These are phyloP conservation scores for Leucoptera coffeella DNA, from an alignment of 2,888 invertebrate genomes.

Conservation along the genomic window DNA sequence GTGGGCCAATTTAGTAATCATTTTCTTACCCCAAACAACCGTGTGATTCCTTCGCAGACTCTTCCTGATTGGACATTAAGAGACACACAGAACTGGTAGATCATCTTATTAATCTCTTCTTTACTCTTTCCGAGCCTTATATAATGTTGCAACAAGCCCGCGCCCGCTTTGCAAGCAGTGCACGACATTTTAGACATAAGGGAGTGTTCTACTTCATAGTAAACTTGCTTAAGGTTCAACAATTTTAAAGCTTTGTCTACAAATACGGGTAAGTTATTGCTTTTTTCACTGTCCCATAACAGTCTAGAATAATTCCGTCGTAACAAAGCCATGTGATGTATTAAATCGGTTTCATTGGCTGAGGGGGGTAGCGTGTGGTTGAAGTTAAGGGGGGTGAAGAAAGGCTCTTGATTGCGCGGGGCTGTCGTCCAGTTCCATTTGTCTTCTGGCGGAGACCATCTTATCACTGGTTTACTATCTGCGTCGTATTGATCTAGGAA, in stretches of 20 bases:
- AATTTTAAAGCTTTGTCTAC: slow-evolving; percentile 78
- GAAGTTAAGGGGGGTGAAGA: slow-evolving; percentile 36
- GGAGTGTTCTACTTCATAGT: slow-evolving; percentile 80
- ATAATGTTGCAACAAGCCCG: slow-evolving; percentile 79
- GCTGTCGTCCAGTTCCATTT: slow-evolving; percentile 37
- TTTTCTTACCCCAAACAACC: slow-evolving; percentile 72
- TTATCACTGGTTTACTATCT: slow-evolving; percentile 28
- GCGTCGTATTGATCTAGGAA: slow-evolving; percentile 27
- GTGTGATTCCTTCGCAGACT: slow-evolving; percentile 85
- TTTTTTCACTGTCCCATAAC: slow-evolving; percentile 68
- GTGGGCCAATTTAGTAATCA: too few relatives aligned
- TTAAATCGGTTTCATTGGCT: slow-evolving; percentile 39
- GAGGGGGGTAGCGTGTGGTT: slow-evolving; percentile 45
- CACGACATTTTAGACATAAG: slow-evolving; percentile 90
- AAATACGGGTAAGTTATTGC: slow-evolving; percentile 68
- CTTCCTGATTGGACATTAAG: slow-evolving; percentile 81
- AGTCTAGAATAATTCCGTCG: slow-evolving; percentile 52
- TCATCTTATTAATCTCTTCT: slow-evolving; percentile 77
- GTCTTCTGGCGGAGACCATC: slow-evolving; percentile 42
- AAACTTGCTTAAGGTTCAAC: slow-evolving; percentile 78
- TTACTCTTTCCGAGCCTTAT: slow-evolving; percentile 79
- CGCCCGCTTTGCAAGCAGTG: slow-evolving; percentile 84
- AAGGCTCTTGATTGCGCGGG: slow-evolving; percentile 30
- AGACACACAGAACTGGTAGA: slow-evolving; percentile 80
- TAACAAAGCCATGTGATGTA: slow-evolving; percentile 34